Evolutionary conservation across 2,113 vertebrate genomes (phyloP), one percentile per base, ranked within the genome.

Genomic region (Saccopteryx leptura): DNA sequence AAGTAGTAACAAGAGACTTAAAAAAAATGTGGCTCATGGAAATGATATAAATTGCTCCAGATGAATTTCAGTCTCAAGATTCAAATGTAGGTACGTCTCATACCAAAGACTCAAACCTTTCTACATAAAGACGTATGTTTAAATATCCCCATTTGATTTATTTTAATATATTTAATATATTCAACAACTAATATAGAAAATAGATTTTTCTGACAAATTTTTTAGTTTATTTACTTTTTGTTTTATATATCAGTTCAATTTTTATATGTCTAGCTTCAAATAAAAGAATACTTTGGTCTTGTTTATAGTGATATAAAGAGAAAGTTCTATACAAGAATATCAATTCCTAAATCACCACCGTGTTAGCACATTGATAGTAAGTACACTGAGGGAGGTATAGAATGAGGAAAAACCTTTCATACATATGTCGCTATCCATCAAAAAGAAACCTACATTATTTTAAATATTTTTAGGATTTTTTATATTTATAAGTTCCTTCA

Each of bases 61-160:
- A 76, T 65, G 39, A 91, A 87, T 76, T 88, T 95, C 54, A 65
- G 12, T 92, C 71, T 50, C n/a, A 97, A 39, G 54, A 81, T 12
- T 91, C 23, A 94, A 96, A 88, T 46, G 12, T n/a, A 87, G 17
- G 33, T 68, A 5, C 5, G 26, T 46, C 61, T 95, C 60, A 88
- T 58, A 84, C n/a, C 76, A 94, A 93, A 96, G 18, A 83, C 23
- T 86, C 21, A 96, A 85, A 91, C 4, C 10, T 94, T 95, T 69
- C 87, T 78, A 75, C 17, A 39, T 76, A 88, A 86, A 94, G 31
- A 85, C 84, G 15, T 87, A 50, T 92, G 14, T 83, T 79, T 80
- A 79, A 66, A 91, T 4, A 50, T 56, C 83, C 46, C 39, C 19
- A 52, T 91, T 86, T 58, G 28, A 82, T 65, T 91, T 72, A 60